Base-by-base conservation (phyloP, 1,140 invertebrate species). In the Callitettix versicolor region DNA sequence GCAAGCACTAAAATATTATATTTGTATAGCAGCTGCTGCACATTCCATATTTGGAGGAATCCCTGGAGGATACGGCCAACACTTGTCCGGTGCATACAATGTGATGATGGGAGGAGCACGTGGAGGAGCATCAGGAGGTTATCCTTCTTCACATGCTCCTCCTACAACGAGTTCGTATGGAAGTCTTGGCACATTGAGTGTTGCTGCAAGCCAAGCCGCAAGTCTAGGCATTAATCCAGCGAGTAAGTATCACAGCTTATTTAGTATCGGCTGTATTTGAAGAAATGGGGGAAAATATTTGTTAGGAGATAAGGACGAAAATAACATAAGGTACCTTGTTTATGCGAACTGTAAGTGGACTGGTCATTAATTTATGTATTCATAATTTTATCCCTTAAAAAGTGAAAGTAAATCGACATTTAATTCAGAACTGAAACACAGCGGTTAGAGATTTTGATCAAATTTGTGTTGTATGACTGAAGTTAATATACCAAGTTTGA, bases 191-290 rank as follows among this genome's bases (percentile, higher is more conserved):
- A 87, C 85, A 40, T 76, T 88, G 58, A 83, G 83, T 56, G 85
- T 86, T 53, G 85, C 84, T 24, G 86, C 85, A 51, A 87, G 80
- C 67, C 86, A 88, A 70, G 85, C 85, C 24, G 85, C 85, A 33
- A 86, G 82, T 64, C 70, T 89, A 60, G 79, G 78, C 64, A 63
- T 67, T 34, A 66, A 64, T 43, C 61, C 65, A 21, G 65, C 62
- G 22, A 66, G 63, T 63, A 59, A 60, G 63, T 57, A 53, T 46
- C n/a, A n/a, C n/a, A n/a, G n/a, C n/a, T n/a, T n/a, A n/a, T 14
- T n/a, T 7, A 7, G 14, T 48, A 48, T 12, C 6, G 7, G 6
- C 7, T 43, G 7, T 43, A 43, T n/a, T n/a, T n/a, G n/a, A n/a
- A n/a, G n/a, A n/a, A n/a, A n/a, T n/a, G n/a, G n/a, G n/a, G n/a